Evolutionary conservation across 1,140 invertebrate genomes (phyloP).

Genomic region (Dendroctonus valens): DNA sequence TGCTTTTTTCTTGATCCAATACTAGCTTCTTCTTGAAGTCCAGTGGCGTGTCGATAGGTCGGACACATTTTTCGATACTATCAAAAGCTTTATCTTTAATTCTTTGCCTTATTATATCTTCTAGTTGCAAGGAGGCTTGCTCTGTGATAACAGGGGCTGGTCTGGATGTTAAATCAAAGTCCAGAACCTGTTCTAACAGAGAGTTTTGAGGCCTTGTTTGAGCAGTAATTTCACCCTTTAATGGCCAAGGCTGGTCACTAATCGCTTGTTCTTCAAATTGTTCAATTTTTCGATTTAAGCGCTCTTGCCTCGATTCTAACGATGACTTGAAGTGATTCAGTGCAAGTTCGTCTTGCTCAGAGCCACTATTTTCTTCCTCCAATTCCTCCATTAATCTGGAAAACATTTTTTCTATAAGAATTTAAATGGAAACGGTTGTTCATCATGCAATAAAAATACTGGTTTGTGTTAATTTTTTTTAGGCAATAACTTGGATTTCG

Average conservation of each 20-base stretch:
- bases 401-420: background rate
- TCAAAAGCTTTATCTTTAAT: constrained; percentile 96
- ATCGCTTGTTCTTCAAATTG: constrained; percentile 79
- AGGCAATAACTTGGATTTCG: too few relatives aligned
- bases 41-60: constrained; percentile 77
- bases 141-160: constrained; percentile 90
- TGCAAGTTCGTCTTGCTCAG: constrained; percentile 31
- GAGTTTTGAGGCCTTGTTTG: constrained; percentile 84
- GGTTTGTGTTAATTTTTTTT: too few relatives aligned
- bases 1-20: constrained; percentile 94
- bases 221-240: constrained; percentile 85
- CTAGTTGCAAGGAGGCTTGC: constrained; percentile 80
- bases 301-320: constrained; percentile 74
- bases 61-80: constrained; percentile 89
- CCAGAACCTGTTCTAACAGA: constrained; percentile 84
- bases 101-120: constrained; percentile 87
- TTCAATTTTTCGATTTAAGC: constrained; percentile 70
- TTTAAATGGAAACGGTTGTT: background rate
- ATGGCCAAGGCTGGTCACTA: constrained; percentile 86
- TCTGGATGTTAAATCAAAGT: constrained; percentile 82
- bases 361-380: constrained; percentile 44
- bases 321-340: constrained; percentile 56
- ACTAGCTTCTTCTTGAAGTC: constrained; percentile 90
- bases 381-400: constrained; percentile 19
- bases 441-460: too few relatives aligned